Base-by-base conservation (phyloP, 2,797 vertebrate genomes). In the Pelodytes ibericus region DNA sequence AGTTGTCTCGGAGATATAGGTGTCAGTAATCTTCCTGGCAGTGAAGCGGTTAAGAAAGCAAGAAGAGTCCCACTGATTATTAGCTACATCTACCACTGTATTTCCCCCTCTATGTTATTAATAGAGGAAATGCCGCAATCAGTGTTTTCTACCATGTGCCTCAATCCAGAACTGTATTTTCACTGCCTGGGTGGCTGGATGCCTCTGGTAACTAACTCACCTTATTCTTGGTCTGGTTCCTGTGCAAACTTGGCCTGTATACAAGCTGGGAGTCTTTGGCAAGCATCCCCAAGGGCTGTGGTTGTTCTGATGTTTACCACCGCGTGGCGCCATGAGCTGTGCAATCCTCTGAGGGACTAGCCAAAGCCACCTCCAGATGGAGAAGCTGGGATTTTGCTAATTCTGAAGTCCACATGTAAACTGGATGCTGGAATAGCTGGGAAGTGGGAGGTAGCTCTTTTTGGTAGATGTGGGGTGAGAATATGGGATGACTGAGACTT, bases 301-400 rank as follows among this genome's bases (percentile, higher is more conserved):
- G 94, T 92, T 94, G 92, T 93, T 95, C 93, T 91, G 93, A 94
- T 93, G 94, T 93, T 92, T 93, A 94, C 92, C 91, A 94, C 92
- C 89, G 86, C 85, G 92, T 94, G 94, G 94, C 94, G 94, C 94
- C 94, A 92, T 87, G 90, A 90, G 93, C 94, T 82, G 75, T 80
- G 72, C 65, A 67, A 73, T 68, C 80, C 91, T 92, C 90, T 86
- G 90, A 90, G 85, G 81, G 89, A 92, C 88, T 86, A 90, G 90
- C 89, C 91, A 79, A n/a, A 79, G 71, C 77, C 77, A 79, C 75
- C 74, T 73, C 79, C 82, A 86, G 85, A 87, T 92, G 91, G 92
- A 87, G 91, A 91, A 87, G 81, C 89, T 92, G 82, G 77, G 83
- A 86, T 86, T 89, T 88, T 89, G 90, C 92, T 73, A 71, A 82